Evolutionary conservation across 2,113 vertebrate genomes (phyloP).

Genomic region (Semnornis frantzii): DNA sequence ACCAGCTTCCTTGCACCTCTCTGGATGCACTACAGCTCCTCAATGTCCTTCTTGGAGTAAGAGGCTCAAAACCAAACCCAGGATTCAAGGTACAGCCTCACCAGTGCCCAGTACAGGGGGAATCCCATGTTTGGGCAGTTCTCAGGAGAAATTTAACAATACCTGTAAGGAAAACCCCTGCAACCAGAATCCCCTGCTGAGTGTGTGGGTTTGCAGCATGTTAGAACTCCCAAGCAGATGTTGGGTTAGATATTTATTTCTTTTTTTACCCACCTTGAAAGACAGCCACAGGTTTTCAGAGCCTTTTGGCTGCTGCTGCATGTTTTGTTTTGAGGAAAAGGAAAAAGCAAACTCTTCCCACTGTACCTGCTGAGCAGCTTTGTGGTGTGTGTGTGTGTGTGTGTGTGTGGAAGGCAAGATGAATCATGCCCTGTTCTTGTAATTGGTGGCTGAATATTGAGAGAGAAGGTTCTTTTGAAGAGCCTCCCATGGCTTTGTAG

Average conservation of each 20-base stretch:
- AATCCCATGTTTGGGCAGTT: background rate
- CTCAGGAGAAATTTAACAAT: background rate
- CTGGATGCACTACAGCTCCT: too few species aligned
- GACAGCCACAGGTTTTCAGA: background rate
- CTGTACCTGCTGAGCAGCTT: fast-evolving
- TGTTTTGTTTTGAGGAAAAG: background rate
- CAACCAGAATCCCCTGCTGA: background rate
- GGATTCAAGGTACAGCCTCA: too few species aligned
- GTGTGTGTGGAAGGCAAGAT: background rate
- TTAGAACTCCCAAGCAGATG: background rate
- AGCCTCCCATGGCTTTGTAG: background rate
- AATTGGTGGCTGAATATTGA: background rate
- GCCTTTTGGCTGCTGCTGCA: background rate
- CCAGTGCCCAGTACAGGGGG: too few species aligned
- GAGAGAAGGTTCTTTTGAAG: background rate
- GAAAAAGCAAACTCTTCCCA: background rate
- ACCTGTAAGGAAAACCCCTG: background rate
- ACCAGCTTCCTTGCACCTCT: too few species aligned
- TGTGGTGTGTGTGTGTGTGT: background rate
- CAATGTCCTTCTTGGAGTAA: too few species aligned
- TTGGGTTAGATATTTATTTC: too few species aligned
- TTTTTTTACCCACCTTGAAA: background rate
- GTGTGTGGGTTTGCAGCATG: background rate
- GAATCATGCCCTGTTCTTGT: fast-evolving
- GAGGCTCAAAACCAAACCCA: too few species aligned